These are phyloP conservation scores for Cecropterus lyciades DNA, from an alignment of 1,140 invertebrate genomes.

Conservation along the genomic window DNA sequence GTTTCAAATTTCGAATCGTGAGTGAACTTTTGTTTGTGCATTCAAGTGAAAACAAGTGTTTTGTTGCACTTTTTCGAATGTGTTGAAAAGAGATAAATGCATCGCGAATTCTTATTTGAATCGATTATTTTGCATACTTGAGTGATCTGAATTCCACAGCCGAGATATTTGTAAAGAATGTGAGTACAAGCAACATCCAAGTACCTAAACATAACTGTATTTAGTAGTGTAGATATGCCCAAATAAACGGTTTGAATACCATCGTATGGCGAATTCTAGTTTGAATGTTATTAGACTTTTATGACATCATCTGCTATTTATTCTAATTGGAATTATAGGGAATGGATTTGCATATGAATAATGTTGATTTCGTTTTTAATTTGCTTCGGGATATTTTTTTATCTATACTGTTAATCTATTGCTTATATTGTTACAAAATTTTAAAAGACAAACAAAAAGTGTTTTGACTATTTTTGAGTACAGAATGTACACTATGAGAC, in stretches of 20 bases:
- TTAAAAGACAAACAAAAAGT: too few species aligned
- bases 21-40: constrained; percentile 70
- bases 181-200: constrained; percentile 14
- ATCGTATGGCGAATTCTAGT: constrained; percentile 8
- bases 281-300: constrained; percentile 31
- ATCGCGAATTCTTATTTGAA: constrained; percentile 29
- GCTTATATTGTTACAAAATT: too few species aligned
- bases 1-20: constrained; percentile 67
- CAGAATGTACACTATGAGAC: too few species aligned
- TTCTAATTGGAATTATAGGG: constrained; percentile 34
- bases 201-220: constrained; percentile 21
- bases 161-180: constrained; percentile 19
- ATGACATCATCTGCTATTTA: constrained; percentile 15
- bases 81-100: constrained; percentile 35
- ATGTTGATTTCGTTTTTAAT: too few species aligned
- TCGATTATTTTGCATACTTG: constrained; percentile 26
- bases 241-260: constrained; percentile 2
- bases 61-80: constrained; percentile 53
- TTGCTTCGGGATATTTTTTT: too few species aligned
- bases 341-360: too few species aligned
- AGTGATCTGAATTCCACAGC: constrained; percentile 6
- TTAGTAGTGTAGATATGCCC: background rate
- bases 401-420: too few species aligned
- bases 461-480: too few species aligned
- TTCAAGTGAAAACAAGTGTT: constrained; percentile 67